Percentiles rank a stretch among this genome's conserved stretches.
Evolutionary conservation across 2,797 vertebrate species (phyloP).

Genomic region (Macropodus opercularis): DNA sequence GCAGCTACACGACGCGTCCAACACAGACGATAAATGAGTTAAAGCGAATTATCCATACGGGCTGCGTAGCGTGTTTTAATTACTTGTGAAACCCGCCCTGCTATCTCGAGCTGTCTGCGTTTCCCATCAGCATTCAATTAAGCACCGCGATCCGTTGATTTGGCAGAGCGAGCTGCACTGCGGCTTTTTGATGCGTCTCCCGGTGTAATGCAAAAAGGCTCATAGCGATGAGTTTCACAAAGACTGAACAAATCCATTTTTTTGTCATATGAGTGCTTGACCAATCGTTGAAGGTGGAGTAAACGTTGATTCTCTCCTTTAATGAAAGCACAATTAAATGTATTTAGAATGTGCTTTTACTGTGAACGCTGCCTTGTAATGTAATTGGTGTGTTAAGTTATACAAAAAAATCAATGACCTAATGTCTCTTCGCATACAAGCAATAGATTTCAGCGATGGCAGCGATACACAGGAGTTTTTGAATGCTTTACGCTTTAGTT

Average conservation of each 20-base stretch:
- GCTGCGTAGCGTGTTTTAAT: slow-evolving; percentile 67
- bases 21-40: slow-evolving; percentile 48
- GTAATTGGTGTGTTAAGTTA: slow-evolving; percentile 54
- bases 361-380: slow-evolving; percentile 29
- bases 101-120: slow-evolving; percentile 57
- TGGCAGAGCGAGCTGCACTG: slow-evolving; percentile 66
- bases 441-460: slow-evolving; percentile 42
- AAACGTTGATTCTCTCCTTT: slow-evolving; percentile 17
- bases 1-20: slow-evolving; percentile 49
- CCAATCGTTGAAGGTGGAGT: no score
- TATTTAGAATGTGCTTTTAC: slow-evolving; percentile 43
- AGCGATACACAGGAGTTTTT: slow-evolving; percentile 20
- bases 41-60: slow-evolving; percentile 65
- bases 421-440: slow-evolving; percentile 55
- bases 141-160: slow-evolving; percentile 66
- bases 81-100: slow-evolving; percentile 55
- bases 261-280: no score
- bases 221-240: slow-evolving; percentile 37
- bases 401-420: slow-evolving; percentile 54
- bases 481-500: slow-evolving; percentile 23
- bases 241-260: slow-evolving; percentile 3
- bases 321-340: slow-evolving; percentile 36
- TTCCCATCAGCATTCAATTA: slow-evolving; percentile 75
- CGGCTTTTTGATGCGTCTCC: slow-evolving; percentile 45
- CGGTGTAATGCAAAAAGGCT: slow-evolving; percentile 9